Percentiles rank a stretch among this genome's conserved stretches.
Conservation (phyloP, 1,140 invertebrate species). For the Dryas iulia region DNA sequence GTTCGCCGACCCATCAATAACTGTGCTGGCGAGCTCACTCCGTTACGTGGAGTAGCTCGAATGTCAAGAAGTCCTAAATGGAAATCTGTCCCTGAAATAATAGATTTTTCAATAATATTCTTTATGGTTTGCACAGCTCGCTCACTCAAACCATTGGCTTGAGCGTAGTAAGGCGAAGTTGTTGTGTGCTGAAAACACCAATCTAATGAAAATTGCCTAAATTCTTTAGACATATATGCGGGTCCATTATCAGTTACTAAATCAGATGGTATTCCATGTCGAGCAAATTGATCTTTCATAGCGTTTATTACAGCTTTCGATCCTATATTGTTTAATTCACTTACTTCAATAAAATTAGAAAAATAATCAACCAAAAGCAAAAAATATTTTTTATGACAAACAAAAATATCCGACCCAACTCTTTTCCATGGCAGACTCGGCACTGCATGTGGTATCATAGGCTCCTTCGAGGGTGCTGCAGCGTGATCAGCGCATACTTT, state of each 20-base stretch:
- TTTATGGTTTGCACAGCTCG: too few relatives aligned
- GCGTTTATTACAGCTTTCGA: slow-evolving; percentile 13
- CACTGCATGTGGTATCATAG: slow-evolving; percentile 43
- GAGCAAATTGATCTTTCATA: slow-evolving; percentile 24
- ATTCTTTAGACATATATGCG: slow-evolving; percentile 2
- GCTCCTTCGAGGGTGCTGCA: slow-evolving; percentile 30
- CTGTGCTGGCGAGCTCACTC: too few relatives aligned
- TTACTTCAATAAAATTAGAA: slow-evolving; percentile 24
- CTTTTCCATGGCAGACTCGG: too few relatives aligned
- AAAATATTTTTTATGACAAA: slow-evolving; percentile 34
- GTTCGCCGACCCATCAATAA: too few relatives aligned
- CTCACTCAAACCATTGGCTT: too few relatives aligned
- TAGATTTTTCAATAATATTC: too few relatives aligned
- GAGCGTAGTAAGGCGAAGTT: too few relatives aligned
- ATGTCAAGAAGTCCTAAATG: too few relatives aligned
- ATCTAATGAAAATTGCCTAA: not conserved
- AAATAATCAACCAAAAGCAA: slow-evolving; percentile 34
- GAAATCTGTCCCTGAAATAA: too few relatives aligned
- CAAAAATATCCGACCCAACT: slow-evolving; percentile 52
- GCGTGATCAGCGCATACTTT: slow-evolving; percentile 27
- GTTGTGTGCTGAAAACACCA: too few relatives aligned
- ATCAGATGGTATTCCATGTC: slow-evolving; percentile 19
- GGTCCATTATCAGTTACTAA: slow-evolving; percentile 21
- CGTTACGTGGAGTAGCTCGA: too few relatives aligned
- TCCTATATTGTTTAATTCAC: not conserved